Conservation (phyloP, 2,113 vertebrate genomes). For the Bothrops jararaca region DNA sequence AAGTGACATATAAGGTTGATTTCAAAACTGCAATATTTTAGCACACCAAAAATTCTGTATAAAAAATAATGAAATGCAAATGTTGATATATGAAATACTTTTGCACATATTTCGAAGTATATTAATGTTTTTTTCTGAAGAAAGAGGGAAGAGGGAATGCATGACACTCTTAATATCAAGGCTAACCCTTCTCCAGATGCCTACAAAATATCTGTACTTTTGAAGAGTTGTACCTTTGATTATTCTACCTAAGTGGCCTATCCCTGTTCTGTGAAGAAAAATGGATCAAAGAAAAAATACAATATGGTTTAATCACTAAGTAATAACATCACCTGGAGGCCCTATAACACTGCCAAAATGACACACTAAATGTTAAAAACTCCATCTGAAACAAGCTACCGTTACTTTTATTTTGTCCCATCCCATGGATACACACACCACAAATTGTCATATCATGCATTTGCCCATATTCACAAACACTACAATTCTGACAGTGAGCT, state of each 20-base stretch:
- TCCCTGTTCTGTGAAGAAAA: background rate
- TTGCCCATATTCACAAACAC: background rate
- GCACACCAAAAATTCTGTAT: background rate
- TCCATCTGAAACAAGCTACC: background rate
- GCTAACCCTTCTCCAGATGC: background rate
- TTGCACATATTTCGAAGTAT: background rate
- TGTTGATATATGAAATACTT: background rate
- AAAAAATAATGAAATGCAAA: background rate
- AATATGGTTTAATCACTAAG: background rate
- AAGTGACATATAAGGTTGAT: background rate
- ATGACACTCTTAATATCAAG: background rate
- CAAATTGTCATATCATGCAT: background rate
- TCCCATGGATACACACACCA: background rate
- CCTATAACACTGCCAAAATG: background rate
- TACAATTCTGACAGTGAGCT: background rate
- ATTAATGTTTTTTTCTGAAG: background rate
- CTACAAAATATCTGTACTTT: background rate
- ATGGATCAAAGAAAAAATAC: background rate
- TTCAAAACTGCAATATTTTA: background rate
- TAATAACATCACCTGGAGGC: background rate
- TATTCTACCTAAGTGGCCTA: background rate
- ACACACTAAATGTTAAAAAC: background rate
- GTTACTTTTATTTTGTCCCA: background rate
- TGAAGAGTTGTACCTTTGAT: background rate
- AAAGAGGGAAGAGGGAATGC: background rate